Percentiles rank a stretch among this genome's conserved stretches.
phyloP scores from a whole-genome alignment of 2,888 invertebrate species.

The Dolomedes plantarius region DNA sequence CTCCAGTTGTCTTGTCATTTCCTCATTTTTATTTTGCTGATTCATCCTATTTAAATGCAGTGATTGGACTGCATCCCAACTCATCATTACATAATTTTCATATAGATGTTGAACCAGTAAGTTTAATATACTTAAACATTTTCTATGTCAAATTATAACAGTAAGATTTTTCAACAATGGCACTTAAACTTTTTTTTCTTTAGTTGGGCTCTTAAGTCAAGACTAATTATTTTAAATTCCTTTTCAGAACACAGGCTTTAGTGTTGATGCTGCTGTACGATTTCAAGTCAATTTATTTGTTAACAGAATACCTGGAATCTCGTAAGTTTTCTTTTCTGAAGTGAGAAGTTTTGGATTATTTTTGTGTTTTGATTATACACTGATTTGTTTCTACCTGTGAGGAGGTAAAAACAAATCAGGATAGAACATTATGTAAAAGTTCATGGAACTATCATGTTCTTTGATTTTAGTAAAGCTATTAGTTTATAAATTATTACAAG shows the following conservation, averaged over 20 bases:
- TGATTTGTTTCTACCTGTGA: not conserved
- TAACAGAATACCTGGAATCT: conserved; percentile 48
- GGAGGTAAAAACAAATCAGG: no score
- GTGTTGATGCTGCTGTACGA: conserved; percentile 61
- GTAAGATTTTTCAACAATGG: no score
- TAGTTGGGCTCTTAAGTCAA: no score
- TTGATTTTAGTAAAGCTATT: no score
- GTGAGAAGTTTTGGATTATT: not conserved
- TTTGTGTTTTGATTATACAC: not conserved
- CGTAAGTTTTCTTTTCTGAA: conserved; percentile 45
- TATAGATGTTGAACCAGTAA: conserved; percentile 91
- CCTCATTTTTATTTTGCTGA: conserved; percentile 72
- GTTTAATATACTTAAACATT: conserved; percentile 10
- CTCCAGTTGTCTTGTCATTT: conserved; percentile 70
- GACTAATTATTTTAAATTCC: no score
- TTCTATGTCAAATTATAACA: not conserved
- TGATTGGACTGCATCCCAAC: conserved; percentile 67
- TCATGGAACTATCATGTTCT: no score
- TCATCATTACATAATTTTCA: conserved; percentile 83
- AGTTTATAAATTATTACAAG: no score
- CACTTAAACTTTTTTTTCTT: no score
- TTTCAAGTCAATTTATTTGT: conserved; percentile 62
- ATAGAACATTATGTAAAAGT: no score
- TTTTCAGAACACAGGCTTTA: conserved; percentile 57
- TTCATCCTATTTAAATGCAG: conserved; percentile 46